Evolutionary conservation across 2,888 invertebrate genomes (phyloP), one percentile per base, ranked within the genome.

Genomic region (Lutraria lutraria): DNA sequence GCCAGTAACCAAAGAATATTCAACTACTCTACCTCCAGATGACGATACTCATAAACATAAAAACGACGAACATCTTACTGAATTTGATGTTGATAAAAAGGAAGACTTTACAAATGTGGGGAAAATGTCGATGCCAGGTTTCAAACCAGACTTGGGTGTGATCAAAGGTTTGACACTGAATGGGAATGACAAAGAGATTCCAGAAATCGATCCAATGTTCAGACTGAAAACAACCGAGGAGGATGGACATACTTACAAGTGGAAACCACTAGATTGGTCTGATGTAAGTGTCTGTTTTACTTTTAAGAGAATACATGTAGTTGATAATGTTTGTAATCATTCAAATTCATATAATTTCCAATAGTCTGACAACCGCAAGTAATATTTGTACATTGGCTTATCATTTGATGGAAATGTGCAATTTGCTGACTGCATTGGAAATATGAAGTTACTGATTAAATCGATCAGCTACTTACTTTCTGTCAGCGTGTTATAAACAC

Each of bases 261-360:
- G 94, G 94, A 88, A 76, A 29, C 84, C 92, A 21, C 86, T 88
- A 52, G 88, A 91, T 29, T 94, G 94, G 94, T 92, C 90, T 21
- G 92, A 92, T 87, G 94, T 94, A 88, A 83, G 86, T 85, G 0
- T 15, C 43, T 76, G 4, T 84, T 72, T 52, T 53, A 43, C 25
- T 60, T 16, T 8, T 34, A 13, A 25, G 76, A 19, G 16, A 34
- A 29, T 76, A 15, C 13, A n/a, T n/a, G 29, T 43, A 4, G 8
- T 43, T 8, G 43, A 43, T n/a, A n/a, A n/a, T n/a, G n/a, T n/a
- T n/a, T n/a, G n/a, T n/a, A n/a, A n/a, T n/a, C n/a, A n/a, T n/a
- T n/a, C n/a, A 43, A 4, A 43, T 43, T 4, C 8, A 43, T 43
- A 2, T 43, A 43, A 43, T 43, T 43, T 43, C 43, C 8, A 43